These are phyloP conservation scores for Drosophila gunungcola DNA, from an alignment of 1,140 invertebrate species.

Conservation along the genomic window DNA sequence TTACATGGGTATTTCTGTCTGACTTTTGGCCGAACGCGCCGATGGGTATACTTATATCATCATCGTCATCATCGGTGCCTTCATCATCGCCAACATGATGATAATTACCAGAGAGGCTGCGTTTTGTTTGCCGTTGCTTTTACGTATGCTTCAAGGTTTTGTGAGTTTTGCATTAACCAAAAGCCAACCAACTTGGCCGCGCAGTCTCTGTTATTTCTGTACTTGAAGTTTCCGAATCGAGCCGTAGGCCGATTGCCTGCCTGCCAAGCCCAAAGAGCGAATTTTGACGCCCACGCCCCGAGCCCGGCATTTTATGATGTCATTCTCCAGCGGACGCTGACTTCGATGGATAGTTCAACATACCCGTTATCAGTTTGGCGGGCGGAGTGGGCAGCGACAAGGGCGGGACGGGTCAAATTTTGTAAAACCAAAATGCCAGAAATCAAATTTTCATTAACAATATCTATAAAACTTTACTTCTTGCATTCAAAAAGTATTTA, in stretches of 20 bases:
- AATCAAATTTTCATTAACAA: neutral
- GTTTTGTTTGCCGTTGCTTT: slow-evolving; percentile 75
- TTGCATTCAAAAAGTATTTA: neutral
- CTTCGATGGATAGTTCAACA: slow-evolving; percentile 58
- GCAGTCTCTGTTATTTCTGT: slow-evolving; percentile 30
- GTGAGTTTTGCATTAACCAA: slow-evolving; percentile 73
- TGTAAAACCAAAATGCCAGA: neutral
- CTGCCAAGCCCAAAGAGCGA: slow-evolving; percentile 65
- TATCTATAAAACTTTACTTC: neutral
- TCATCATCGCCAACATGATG: slow-evolving; percentile 15
- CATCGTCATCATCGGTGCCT: slow-evolving; percentile 16
- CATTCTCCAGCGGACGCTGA: slow-evolving; percentile 53
- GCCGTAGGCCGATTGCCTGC: slow-evolving; percentile 34
- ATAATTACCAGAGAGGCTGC: slow-evolving; percentile 44
- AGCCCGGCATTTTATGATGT: slow-evolving; percentile 52
- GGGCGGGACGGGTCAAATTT: slow-evolving; percentile 4
- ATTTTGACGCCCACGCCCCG: slow-evolving; percentile 35
- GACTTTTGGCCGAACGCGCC: slow-evolving; percentile 26
- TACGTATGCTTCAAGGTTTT: slow-evolving; percentile 76
- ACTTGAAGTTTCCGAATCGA: slow-evolving; percentile 14
- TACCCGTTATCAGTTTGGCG: slow-evolving; percentile 40
- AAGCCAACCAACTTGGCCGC: slow-evolving; percentile 53
- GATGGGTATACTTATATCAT: slow-evolving; percentile 58
- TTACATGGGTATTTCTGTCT: slow-evolving; percentile 27
- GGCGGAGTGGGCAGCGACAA: slow-evolving; percentile 10